Evolutionary conservation across 2,113 vertebrate genomes (phyloP).

Genomic region (Salvelinus namaycush): DNA sequence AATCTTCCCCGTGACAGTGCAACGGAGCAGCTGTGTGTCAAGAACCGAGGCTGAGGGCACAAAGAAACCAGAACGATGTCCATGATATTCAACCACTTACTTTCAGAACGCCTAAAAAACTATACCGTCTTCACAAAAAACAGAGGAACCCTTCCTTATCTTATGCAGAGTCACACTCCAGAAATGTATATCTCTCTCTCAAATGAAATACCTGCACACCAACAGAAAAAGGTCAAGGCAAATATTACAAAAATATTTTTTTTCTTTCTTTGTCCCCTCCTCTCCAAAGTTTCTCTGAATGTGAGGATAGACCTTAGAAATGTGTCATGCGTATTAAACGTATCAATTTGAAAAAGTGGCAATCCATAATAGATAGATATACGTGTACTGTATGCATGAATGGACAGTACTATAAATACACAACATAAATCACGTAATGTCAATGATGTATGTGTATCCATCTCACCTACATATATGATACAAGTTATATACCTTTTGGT

Average conservation of each 20-base stretch:
- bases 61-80: conserved; percentile 18
- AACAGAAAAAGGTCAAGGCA: conserved; percentile 50
- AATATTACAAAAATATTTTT: conserved; percentile 60
- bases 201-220: conserved; percentile 29
- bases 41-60: background rate
- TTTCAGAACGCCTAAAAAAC: background rate
- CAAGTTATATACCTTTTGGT: conserved; percentile 84
- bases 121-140: background rate
- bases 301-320: conserved; percentile 84
- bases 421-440: conserved; percentile 60
- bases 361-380: conserved; percentile 85
- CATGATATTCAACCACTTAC: conserved; percentile 1
- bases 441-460: conserved; percentile 73
- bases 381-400: conserved; percentile 66
- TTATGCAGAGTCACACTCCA: background rate
- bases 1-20: background rate
- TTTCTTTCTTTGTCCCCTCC: conserved; percentile 30
- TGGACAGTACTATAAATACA: conserved; percentile 32
- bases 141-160: background rate
- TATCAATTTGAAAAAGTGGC: conserved; percentile 89
- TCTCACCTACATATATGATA: conserved; percentile 72
- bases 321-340: conserved; percentile 90
- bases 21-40: background rate
- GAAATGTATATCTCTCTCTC: background rate
- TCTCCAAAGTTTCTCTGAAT: conserved; percentile 68